phyloP scores from a whole-genome alignment of 2,888 invertebrate genomes.

The Dioctria rufipes region DNA sequence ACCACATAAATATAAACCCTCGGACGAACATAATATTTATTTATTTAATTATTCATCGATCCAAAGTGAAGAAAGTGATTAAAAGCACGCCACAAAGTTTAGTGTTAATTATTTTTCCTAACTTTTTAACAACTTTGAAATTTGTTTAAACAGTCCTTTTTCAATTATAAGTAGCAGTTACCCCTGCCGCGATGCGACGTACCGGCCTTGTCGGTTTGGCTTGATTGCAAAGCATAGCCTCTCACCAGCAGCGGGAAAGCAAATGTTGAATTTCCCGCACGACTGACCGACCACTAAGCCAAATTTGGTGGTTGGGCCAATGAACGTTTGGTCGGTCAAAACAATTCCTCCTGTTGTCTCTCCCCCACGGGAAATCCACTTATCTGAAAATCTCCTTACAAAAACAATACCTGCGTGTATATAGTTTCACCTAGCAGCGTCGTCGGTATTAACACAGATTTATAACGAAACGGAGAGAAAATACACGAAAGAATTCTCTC shows the following conservation, averaged over 20 bases:
- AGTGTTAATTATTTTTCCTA: not conserved
- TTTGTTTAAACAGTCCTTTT: not conserved
- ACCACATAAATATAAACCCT: not conserved
- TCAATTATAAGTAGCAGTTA: not conserved
- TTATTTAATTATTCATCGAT: not conserved
- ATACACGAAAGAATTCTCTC: not conserved
- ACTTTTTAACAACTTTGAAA: constrained; percentile 10
- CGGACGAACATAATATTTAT: not conserved
- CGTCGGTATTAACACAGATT: constrained; percentile 13
- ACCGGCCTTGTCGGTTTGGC: not conserved
- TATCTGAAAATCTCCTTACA: not conserved
- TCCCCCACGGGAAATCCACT: constrained; percentile 1
- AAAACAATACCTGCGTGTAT: not conserved
- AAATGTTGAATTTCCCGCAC: constrained; percentile 12
- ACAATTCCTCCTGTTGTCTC: not conserved
- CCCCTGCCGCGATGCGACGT: not conserved
- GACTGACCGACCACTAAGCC: constrained; percentile 10
- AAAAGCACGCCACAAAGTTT: not conserved
- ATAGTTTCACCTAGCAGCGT: not conserved
- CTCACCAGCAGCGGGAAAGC: not conserved
- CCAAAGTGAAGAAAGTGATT: not conserved
- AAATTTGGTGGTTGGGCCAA: not conserved
- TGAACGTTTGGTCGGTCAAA: not conserved
- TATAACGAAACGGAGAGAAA: not conserved
- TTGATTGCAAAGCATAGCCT: not conserved